These are phyloP conservation scores for Channa maculata DNA, from an alignment of 2,113 vertebrate genomes.

Conservation along the genomic window DNA sequence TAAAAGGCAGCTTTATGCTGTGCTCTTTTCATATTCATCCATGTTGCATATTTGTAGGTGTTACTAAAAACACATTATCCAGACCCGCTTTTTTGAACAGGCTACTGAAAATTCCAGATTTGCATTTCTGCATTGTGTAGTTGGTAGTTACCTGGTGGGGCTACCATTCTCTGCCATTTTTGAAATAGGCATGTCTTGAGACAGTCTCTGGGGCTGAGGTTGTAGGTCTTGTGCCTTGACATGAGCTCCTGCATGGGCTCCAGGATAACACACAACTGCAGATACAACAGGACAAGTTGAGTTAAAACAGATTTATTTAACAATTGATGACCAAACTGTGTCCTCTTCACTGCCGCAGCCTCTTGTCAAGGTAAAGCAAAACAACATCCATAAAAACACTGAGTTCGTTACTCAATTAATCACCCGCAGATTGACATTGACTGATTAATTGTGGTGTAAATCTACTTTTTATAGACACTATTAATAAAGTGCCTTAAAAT, in stretches of 20 bases:
- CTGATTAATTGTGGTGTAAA: constrained; percentile 56
- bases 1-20: not conserved
- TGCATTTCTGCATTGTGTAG: not conserved
- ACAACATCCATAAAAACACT: constrained; percentile 32
- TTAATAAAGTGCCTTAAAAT: constrained; percentile 56
- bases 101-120: not conserved
- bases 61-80: not conserved
- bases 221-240: constrained; percentile 99
- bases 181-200: constrained; percentile 99
- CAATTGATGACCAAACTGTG: constrained; percentile 4
- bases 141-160: constrained; percentile 92
- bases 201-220: constrained; percentile 98
- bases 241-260: constrained; percentile 99
- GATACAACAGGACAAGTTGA: constrained; percentile 47
- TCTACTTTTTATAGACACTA: constrained; percentile 47
- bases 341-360: not conserved
- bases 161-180: constrained; percentile 99
- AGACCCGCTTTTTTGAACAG: not conserved
- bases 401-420: constrained; percentile 55
- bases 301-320: constrained; percentile 25
- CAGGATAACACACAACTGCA: constrained; percentile 99
- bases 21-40: not conserved
- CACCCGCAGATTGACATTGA: constrained; percentile 44
- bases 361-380: constrained; percentile 38
- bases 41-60: not conserved